Conservation (phyloP, 2,797 vertebrate genomes). For the Acanthiza pusilla region DNA sequence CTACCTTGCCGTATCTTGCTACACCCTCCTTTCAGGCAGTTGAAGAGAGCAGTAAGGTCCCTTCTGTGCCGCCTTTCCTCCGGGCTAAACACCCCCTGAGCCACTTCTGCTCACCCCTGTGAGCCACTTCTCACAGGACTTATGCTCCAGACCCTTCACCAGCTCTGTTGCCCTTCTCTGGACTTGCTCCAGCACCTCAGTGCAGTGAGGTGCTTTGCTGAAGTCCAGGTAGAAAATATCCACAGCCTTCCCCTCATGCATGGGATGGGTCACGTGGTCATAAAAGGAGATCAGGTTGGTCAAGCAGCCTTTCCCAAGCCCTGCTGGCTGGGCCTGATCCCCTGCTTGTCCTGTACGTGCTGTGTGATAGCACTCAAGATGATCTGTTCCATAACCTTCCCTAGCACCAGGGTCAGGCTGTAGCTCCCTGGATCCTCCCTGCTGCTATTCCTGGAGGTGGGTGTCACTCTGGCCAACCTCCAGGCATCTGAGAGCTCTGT, state of each 20-base stretch:
- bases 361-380: background rate
- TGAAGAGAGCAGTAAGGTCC: background rate
- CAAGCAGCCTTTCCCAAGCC: background rate
- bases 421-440: background rate
- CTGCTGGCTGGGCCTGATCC: background rate
- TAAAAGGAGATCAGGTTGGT: background rate
- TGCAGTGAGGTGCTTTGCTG: too few species aligned
- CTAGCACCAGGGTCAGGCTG: background rate
- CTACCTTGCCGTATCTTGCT: too few species aligned
- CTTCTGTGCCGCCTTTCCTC: background rate
- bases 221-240: background rate
- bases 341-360: background rate
- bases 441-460: background rate
- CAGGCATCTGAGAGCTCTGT: background rate
- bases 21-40: background rate
- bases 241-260: background rate
- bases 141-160: background rate
- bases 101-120: too few species aligned
- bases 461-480: too few species aligned
- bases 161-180: background rate
- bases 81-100: background rate
- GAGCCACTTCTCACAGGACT: background rate
- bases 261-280: background rate
- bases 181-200: accelerated
- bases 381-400: background rate